phyloP scores from a whole-genome alignment of 2,113 vertebrate genomes.

The Xerus inauris region DNA sequence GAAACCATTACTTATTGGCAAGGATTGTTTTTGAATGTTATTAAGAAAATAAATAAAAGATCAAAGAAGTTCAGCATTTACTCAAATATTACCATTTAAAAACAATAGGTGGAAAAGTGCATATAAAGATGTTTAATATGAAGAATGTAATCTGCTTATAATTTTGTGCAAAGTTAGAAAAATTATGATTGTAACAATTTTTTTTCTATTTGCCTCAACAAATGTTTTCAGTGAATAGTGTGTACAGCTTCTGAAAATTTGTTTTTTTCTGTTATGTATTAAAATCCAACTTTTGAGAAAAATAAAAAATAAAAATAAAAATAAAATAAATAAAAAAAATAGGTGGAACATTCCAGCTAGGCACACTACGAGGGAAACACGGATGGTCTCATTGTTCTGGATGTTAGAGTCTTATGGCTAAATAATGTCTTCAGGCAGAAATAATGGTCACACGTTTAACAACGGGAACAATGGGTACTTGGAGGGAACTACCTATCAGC shows the following conservation, averaged over 20 bases:
- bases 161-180: too few relatives aligned
- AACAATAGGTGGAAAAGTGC: background rate
- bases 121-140: too few relatives aligned
- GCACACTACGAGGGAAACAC: background rate
- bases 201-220: too few relatives aligned
- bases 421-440: background rate
- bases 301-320: too few relatives aligned
- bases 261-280: too few relatives aligned
- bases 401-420: background rate
- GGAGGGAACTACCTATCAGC: background rate
- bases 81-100: background rate
- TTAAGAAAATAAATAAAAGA: background rate
- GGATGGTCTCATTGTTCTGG: background rate
- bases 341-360: background rate
- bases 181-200: too few relatives aligned
- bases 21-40: slow-evolving; percentile 14
- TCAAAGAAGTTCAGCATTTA: background rate
- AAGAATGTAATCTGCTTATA: too few relatives aligned
- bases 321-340: background rate
- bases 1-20: slow-evolving; percentile 45
- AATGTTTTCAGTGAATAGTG: too few relatives aligned
- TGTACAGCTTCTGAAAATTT: too few relatives aligned
- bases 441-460: background rate
- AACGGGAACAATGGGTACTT: background rate
- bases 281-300: too few relatives aligned